These are phyloP conservation scores for Emydura subglobosa DNA, from an alignment of 2,113 vertebrate species.

Conservation along the genomic window DNA sequence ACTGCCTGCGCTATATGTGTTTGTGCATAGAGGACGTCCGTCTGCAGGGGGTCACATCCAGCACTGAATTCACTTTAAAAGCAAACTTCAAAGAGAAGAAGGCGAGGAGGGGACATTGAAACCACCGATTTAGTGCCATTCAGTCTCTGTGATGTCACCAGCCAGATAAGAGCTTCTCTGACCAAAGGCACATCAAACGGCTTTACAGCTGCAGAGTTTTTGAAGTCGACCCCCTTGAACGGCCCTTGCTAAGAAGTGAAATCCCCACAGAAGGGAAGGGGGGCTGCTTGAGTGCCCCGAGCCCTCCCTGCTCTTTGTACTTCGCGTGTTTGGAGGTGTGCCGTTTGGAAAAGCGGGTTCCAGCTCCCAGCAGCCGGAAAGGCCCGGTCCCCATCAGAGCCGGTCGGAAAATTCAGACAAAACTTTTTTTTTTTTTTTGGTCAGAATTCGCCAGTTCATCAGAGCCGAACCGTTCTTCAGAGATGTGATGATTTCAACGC, in stretches of 20 bases:
- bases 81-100: neutral
- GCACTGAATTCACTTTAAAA: neutral
- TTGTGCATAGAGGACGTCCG: neutral
- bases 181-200: neutral
- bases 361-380: neutral
- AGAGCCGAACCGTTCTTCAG: neutral
- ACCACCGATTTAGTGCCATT: neutral
- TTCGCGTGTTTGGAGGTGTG: neutral
- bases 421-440: neutral
- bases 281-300: neutral
- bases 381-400: neutral
- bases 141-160: neutral
- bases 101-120: neutral
- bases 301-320: neutral
- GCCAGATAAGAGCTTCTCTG: neutral
- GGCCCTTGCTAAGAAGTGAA: neutral
- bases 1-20: neutral
- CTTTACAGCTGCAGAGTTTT: neutral
- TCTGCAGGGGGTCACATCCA: rapidly evolving
- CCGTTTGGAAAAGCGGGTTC: neutral
- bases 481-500: neutral
- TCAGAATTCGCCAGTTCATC: neutral
- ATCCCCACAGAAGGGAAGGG: neutral
- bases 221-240: neutral
- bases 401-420: neutral